Base-by-base conservation (phyloP, 2,888 invertebrate species). In the Rapana venosa region DNA sequence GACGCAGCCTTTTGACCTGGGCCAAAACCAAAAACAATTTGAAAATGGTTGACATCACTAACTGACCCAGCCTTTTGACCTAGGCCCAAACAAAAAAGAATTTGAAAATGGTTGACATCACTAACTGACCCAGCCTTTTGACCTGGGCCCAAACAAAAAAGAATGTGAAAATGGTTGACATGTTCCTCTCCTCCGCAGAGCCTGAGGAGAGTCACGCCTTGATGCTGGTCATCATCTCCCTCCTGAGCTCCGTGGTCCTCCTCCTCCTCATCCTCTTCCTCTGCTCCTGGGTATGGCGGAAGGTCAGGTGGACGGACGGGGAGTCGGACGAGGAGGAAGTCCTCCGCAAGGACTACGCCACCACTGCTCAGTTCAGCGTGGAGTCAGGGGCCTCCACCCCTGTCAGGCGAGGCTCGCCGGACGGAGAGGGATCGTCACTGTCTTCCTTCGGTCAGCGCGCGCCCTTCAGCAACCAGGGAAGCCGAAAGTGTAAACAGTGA, bases 291-390 rank as follows among this genome's bases (percentile, higher is more conserved):
- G 47, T 83, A 13, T 83, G 81, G 81, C 20, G 47, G 0, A 83
- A 83, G 81, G 77, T 79, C 32, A 32, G 77, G 32, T 79, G 77
- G 77, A 32, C 32, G 32, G 77, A 79, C 77, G 77, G 77, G 30
- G 81, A 83, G 47, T 17, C 36, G 36, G 81, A 83, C 81, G 81
- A 83, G 81, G 81, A 83, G 81, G 32, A 83, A 47, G 36, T 83
- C 47, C 81, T 83, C 47, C 81, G 81, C 81, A 83, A 83, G 81
- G 81, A 83, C 81, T 83, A 47, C 47, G 36, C 81, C 36, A 47
- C 66, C 2, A 26, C 81, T 6, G 81, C 81, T 26, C 6, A 22
- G 79, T 35, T 79, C 74, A 35, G 35, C 32, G 17, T 32, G 35
- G 32, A 32, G 35, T 35, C 79, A 35, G 32, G 35, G 5, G 26